Evolutionary conservation across 2,113 vertebrate species (phyloP).

Genomic region (Nothobranchius furzeri): DNA sequence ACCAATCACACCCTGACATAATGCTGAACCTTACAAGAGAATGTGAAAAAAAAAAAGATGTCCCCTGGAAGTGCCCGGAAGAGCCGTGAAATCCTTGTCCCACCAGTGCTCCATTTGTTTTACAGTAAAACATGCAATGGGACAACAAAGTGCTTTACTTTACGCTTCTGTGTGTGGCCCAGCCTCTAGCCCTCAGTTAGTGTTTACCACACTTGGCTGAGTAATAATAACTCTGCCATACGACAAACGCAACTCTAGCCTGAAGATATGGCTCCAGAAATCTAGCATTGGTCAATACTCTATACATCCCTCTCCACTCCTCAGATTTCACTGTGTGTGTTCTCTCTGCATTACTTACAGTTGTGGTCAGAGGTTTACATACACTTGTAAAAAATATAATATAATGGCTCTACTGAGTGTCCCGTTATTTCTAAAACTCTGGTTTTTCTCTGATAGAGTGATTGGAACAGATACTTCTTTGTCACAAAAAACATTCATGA

Average conservation of each 20-base stretch:
- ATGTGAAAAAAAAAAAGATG: too few relatives aligned
- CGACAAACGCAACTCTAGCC: conserved; percentile 65
- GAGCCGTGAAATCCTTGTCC: conserved; percentile 47
- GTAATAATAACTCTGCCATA: conserved; percentile 70
- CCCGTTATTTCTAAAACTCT: too few relatives aligned
- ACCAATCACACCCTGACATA: conserved; percentile 22
- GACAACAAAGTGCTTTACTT: conserved; percentile 64
- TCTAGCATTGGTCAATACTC: conserved; percentile 38
- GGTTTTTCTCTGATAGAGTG: too few relatives aligned
- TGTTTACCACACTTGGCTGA: conserved; percentile 71
- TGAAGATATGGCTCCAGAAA: conserved; percentile 58
- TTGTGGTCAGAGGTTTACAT: too few relatives aligned
- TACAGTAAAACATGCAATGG: conserved; percentile 55
- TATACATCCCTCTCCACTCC: conserved; percentile 11
- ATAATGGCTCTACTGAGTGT: too few relatives aligned
- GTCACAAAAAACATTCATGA: too few relatives aligned
- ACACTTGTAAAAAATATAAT: too few relatives aligned
- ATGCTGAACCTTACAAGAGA: conserved; percentile 51
- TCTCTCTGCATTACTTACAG: conserved; percentile 15
- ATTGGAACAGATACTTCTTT: too few relatives aligned
- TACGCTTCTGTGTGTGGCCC: conserved; percentile 59
- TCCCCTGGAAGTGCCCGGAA: conserved; percentile 3
- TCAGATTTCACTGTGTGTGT: conserved; percentile 21
- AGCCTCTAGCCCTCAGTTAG: conserved; percentile 71
- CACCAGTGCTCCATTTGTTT: conserved; percentile 57